Evolutionary conservation across 2,888 invertebrate species (phyloP), one percentile per base, ranked within the genome.

Genomic region (Macrosiphum euphorbiae): DNA sequence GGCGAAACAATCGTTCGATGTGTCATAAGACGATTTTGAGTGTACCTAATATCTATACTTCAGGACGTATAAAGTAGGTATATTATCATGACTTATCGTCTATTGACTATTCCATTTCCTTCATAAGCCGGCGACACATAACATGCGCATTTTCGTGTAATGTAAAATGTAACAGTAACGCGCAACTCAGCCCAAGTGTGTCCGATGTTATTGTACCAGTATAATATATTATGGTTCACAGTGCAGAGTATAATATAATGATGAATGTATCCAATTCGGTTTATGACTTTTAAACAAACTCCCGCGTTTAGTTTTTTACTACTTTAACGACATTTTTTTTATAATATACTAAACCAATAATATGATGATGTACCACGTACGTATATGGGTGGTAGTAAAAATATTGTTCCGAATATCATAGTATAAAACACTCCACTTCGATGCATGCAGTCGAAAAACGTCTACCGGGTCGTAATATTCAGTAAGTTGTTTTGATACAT

Each of bases 401-500:
- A 78, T 35, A 41, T 20, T 35, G 35, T 78, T 78, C 20, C 8
- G 8, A 78, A 78, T 44, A 44, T 3, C 24, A 78, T 35, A 35
- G 8, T 41, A 35, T 20, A 35, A 67, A 67, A 78, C 35, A 35
- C 35, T 35, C 35, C 35, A 26, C 47, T 16, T 58, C 44, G 0
- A 55, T 86, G 47, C 28, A 28, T 50, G 26, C 44, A n/a, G 89
- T 58, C 58, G 44, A 89, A 89, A 89, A 58, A 28, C 41, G 58
- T 44, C 47, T 24, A 28, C n/a, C 4, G 16, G 47, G 47, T 86
- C 86, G n/a, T 16, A n/a, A n/a, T 67, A n/a, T 90, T n/a, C 61
- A 47, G 47, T n/a, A 47, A 90, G 47, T 90, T 90, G 90, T 90
- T 90, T 67, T 67, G 89, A 90, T 67, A n/a, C 44, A 26, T n/a